Percentiles rank a stretch among this genome's conserved stretches.
Evolutionary conservation across 2,888 invertebrate genomes (phyloP).

Genomic region (Cheilosia pagana): DNA sequence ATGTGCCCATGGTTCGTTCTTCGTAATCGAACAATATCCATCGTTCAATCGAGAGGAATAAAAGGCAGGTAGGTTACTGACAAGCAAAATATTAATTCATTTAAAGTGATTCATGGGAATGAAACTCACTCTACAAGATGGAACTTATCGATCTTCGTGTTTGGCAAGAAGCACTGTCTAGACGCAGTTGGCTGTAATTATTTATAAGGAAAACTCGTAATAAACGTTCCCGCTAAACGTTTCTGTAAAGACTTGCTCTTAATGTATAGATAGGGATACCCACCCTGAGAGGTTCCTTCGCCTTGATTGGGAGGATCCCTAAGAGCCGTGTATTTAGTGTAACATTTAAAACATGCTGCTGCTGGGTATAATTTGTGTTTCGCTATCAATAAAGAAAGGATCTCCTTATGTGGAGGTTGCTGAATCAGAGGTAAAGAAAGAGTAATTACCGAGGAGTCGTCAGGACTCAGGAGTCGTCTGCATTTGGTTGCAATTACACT

Average conservation of each 20-base stretch:
- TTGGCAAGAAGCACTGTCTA: not conserved
- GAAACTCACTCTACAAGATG: not conserved
- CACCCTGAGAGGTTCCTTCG: not conserved
- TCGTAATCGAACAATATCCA: constrained; percentile 8
- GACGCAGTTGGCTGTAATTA: not conserved
- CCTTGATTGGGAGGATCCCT: not conserved
- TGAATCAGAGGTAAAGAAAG: not conserved
- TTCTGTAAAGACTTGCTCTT: not conserved
- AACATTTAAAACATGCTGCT: not conserved
- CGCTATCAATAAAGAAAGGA: not conserved
- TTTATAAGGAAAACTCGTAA: not conserved
- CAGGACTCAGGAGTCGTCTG: constrained; percentile 6
- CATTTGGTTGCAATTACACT: constrained; percentile 56
- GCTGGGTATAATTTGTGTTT: not conserved
- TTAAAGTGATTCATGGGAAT: not conserved
- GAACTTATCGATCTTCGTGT: no score
- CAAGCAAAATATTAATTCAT: no score
- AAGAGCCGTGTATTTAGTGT: not conserved
- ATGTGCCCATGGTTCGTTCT: constrained; percentile 45
- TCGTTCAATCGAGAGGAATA: no score
- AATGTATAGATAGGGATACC: no score
- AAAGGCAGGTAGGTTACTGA: no score
- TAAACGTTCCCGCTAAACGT: no score
- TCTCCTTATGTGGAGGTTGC: no score
- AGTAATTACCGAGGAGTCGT: constrained; percentile 17